Conservation (phyloP, 2,888 invertebrate species). For the Mythimna impura region DNA sequence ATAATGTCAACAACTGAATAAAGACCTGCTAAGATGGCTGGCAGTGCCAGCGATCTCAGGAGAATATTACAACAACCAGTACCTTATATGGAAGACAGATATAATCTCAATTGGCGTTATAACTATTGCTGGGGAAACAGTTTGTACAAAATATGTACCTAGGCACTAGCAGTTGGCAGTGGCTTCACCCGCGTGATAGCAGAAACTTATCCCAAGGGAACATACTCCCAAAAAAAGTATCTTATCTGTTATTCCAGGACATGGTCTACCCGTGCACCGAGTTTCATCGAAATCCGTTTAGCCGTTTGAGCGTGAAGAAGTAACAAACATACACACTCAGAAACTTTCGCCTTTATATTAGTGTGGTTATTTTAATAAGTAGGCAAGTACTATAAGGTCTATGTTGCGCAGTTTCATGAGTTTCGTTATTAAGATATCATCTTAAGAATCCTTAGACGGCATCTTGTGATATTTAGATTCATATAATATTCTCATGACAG, state of each 20-base stretch:
- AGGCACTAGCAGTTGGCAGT: neutral
- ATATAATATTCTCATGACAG: conserved; percentile 25
- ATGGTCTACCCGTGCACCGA: too few species aligned
- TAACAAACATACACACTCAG: too few species aligned
- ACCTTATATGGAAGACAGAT: conserved; percentile 30
- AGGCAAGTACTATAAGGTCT: neutral
- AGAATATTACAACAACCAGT: neutral
- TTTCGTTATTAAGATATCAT: conserved; percentile 31
- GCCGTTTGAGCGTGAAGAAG: too few species aligned
- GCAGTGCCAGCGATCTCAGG: neutral
- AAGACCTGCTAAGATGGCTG: neutral
- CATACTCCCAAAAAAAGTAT: too few species aligned
- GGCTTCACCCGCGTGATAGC: too few species aligned
- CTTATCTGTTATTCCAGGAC: too few species aligned
- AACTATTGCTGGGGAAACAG: conserved; percentile 13
- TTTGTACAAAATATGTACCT: conserved; percentile 3
- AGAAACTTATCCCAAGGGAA: too few species aligned
- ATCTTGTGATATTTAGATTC: conserved; percentile 29
- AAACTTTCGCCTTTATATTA: too few species aligned
- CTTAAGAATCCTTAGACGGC: conserved; percentile 14
- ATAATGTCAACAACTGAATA: neutral
- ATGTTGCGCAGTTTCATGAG: conserved; percentile 3
- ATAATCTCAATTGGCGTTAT: conserved; percentile 16
- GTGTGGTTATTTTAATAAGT: too few species aligned
- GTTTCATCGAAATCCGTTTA: too few species aligned